phyloP scores from a whole-genome alignment of 1,140 invertebrate genomes.

The Cydia splendana region DNA sequence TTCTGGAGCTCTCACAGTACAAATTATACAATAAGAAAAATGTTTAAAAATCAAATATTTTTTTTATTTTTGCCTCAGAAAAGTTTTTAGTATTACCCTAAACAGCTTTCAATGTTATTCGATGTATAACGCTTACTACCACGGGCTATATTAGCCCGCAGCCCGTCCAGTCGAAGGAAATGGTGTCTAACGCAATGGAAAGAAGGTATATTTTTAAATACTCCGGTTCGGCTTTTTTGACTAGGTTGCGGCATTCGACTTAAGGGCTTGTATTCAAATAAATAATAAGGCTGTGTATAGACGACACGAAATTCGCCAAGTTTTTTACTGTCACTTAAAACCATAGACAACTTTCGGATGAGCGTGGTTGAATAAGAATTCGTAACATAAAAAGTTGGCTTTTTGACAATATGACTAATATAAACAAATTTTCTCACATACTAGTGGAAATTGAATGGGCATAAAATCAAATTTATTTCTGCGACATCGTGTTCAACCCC shows the following conservation, averaged over 20 bases:
- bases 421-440: too few relatives aligned
- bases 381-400: background rate
- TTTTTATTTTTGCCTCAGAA: background rate
- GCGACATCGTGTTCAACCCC: too few relatives aligned
- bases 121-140: slow-evolving; percentile 53
- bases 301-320: background rate
- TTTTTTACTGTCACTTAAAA: background rate
- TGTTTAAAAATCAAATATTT: too few relatives aligned
- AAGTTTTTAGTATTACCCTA: slow-evolving; percentile 7
- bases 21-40: too few relatives aligned
- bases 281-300: slow-evolving; percentile 21
- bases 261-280: background rate
- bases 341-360: background rate
- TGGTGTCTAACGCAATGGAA: slow-evolving; percentile 34
- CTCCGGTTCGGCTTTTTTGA: slow-evolving; percentile 52
- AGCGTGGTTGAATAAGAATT: background rate
- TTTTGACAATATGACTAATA: background rate
- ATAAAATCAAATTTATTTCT: too few relatives aligned
- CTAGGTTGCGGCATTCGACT: slow-evolving; percentile 32
- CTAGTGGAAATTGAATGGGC: too few relatives aligned
- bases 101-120: slow-evolving; percentile 64
- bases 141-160: slow-evolving; percentile 50
- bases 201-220: slow-evolving; percentile 36
- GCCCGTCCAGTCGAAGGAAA: slow-evolving; percentile 58
- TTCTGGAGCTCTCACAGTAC: too few relatives aligned